These are phyloP conservation scores for Psilopsiagon aymara DNA, from an alignment of 2,113 vertebrate genomes.

Conservation along the genomic window DNA sequence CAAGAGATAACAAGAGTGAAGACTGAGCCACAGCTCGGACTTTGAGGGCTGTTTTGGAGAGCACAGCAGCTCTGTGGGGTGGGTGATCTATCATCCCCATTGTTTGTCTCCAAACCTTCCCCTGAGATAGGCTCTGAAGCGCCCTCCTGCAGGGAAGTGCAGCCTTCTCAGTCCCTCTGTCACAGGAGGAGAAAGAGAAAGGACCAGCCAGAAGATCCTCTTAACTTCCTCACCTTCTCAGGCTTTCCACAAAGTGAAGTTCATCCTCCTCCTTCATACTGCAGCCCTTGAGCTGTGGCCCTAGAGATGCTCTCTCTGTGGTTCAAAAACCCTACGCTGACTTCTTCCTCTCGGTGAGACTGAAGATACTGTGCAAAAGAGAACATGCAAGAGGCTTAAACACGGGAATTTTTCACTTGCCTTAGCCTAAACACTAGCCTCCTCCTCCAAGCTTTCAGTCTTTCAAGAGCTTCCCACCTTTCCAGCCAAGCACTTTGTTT, in stretches of 20 bases:
- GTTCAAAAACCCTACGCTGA: fast-evolving
- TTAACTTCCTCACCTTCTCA: background rate
- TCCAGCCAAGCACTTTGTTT: background rate
- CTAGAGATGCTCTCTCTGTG: background rate
- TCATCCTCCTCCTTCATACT: background rate
- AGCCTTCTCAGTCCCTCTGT: background rate
- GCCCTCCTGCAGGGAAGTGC: background rate
- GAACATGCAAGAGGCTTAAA: background rate
- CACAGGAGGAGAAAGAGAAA: background rate
- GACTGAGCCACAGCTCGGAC: background rate
- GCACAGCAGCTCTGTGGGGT: fast-evolving
- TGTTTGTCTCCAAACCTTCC: background rate
- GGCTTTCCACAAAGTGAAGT: background rate
- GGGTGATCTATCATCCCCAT: background rate
- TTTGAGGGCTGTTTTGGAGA: background rate
- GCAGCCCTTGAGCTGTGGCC: background rate
- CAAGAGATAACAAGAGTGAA: background rate
- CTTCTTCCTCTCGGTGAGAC: background rate
- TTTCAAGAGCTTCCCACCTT: constrained; percentile 29
- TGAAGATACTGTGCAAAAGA: background rate
- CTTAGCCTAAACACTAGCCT: background rate
- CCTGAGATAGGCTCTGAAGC: background rate
- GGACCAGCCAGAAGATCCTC: background rate
- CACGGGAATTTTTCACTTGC: background rate
- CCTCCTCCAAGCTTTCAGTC: background rate